Percentiles rank a stretch among this genome's conserved stretches.
These are phyloP conservation scores for Hippolais icterina DNA, from an alignment of 2,113 vertebrate genomes.

Conservation along the genomic window DNA sequence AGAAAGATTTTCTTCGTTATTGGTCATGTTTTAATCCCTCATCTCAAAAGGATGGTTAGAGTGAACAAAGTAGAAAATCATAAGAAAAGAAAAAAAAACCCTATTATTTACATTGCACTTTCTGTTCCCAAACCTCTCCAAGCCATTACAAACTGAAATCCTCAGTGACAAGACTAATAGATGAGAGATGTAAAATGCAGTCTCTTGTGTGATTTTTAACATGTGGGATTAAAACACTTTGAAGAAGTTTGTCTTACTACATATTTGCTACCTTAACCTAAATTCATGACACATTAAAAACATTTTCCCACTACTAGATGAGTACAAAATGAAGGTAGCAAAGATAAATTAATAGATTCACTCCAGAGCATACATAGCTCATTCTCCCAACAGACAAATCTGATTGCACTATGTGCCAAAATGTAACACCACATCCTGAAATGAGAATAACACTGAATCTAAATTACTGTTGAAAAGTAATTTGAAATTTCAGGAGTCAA, in stretches of 20 bases:
- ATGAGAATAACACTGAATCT: not conserved
- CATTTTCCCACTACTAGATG: not conserved
- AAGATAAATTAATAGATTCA: not conserved
- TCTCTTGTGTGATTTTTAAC: not conserved
- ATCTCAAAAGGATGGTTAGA: not conserved
- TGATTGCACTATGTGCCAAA: not conserved
- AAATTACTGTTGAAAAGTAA: not conserved
- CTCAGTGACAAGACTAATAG: not conserved
- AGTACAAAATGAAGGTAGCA: not conserved
- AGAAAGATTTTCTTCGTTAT: not conserved
- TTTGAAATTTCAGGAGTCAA: not conserved
- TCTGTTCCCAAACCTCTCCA: not conserved
- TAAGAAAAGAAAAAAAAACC: accelerated
- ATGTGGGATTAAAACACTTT: not conserved
- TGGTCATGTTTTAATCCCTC: not conserved
- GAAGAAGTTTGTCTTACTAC: not conserved
- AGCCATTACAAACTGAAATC: not conserved
- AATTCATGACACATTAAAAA: not conserved
- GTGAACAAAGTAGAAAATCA: not conserved
- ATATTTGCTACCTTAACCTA: not conserved
- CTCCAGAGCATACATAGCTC: not conserved
- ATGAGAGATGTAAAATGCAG: not conserved
- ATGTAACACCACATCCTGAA: not conserved
- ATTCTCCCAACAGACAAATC: not conserved
- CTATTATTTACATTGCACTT: not conserved